These are phyloP conservation scores for Crocuta crocuta DNA, from an alignment of 2,113 vertebrate species.

Conservation along the genomic window DNA sequence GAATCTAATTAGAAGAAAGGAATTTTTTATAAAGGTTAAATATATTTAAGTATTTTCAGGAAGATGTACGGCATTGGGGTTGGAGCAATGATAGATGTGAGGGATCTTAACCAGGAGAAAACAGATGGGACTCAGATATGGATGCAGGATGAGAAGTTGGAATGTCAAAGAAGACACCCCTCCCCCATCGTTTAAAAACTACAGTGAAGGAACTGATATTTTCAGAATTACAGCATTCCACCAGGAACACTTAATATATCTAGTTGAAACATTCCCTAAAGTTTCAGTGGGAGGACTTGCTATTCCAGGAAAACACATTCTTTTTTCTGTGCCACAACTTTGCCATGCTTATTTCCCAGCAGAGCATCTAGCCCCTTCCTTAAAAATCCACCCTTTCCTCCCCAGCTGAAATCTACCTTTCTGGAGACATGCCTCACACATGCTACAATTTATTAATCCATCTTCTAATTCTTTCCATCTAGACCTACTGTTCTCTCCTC, in stretches of 20 bases:
- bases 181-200: not conserved
- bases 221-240: not conserved
- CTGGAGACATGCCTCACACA: not conserved
- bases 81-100: not conserved
- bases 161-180: not conserved
- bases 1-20: not conserved
- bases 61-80: not conserved
- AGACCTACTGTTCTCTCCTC: not conserved
- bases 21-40: not conserved
- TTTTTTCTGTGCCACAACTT: not conserved
- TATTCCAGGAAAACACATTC: not conserved
- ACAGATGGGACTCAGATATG: too few relatives aligned
- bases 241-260: not conserved
- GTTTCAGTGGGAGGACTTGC: not conserved
- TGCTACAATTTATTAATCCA: not conserved
- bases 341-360: not conserved
- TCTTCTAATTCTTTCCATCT: not conserved
- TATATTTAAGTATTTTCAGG: slow-evolving; percentile 26
- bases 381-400: not conserved
- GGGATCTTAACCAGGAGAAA: not conserved
- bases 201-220: not conserved
- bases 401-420: not conserved
- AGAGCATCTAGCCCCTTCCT: not conserved
- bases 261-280: not conserved
- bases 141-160: not conserved